Evolutionary conservation across 1,140 invertebrate species (phyloP), one percentile per base, ranked within the genome.

Genomic region (Drosophila ogumai): DNA sequence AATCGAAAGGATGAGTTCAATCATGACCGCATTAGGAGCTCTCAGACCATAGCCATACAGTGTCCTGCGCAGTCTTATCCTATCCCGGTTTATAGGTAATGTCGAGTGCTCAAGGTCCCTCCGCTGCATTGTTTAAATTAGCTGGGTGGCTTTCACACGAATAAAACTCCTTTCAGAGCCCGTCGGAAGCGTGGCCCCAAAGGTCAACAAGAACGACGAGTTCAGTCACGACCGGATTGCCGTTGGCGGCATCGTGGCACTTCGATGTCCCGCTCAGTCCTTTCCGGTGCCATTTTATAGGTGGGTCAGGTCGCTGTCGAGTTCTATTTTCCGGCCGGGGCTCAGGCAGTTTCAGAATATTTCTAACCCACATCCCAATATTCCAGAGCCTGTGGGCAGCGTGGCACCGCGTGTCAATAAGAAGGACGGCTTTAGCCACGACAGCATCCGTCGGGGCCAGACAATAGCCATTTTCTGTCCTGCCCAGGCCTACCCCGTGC

Each of bases 361-460:
- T n/a, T 36, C 5, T 28, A 19, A 43, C n/a, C 9, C 34, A 6
- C 3, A 41, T 47, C 47, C n/a, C 25, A 1, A 49, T 49, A 55
- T 8, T 79, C 47, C 93, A 97, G 96, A 97, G 91, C 96, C 96
- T 22, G 94, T 97, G 76, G 95, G 95, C 88, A 95, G 95, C 75
- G 96, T 96, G 73, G 94, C 95, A 44, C 96, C 96, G 41, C 96
- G 95, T 93, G 95, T 97, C 85, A 95, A 95, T 61, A 94, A 95
- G 52, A 95, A 95, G 64, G 95, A 95, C 88, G 93, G 82, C 41
- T 75, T 91, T 7, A 75, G 88, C 10, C 64, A 65, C 36, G 80
- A 56, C 43, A 63, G 59, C 31, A 92, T 91, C 46, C 61, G 92
- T 19, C 92, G 95, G 59, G 91, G 95, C 52, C 92, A 57, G 13